These are phyloP conservation scores for Acromyrmex charruanus DNA, from an alignment of 1,140 invertebrate genomes.

Conservation along the genomic window DNA sequence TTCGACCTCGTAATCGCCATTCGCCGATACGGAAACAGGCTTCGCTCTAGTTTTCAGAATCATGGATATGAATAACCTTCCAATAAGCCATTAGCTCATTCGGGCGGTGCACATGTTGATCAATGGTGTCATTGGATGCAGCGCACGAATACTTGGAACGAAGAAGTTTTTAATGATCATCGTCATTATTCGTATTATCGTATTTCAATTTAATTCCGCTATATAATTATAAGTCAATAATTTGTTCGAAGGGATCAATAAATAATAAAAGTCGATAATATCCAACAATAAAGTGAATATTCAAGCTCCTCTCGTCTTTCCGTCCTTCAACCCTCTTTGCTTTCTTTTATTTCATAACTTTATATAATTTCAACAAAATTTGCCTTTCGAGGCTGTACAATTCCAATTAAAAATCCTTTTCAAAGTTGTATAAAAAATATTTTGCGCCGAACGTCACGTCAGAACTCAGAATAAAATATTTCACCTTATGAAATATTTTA, in stretches of 20 bases:
- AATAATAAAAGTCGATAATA: neutral
- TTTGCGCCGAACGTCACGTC: neutral
- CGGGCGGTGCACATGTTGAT: constrained; percentile 57
- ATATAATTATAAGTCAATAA: neutral
- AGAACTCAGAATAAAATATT: neutral
- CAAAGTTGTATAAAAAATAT: neutral
- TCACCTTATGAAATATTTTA: neutral
- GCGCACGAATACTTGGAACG: constrained; percentile 51
- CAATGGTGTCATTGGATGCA: constrained; percentile 57
- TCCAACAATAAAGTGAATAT: neutral
- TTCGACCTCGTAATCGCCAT: constrained; percentile 43
- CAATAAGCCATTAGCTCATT: constrained; percentile 50
- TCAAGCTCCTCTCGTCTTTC: neutral
- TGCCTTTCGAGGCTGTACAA: too few relatives aligned
- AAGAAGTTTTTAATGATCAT: constrained; percentile 41
- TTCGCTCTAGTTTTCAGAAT: constrained; percentile 65
- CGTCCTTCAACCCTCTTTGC: neutral
- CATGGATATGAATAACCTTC: constrained; percentile 59
- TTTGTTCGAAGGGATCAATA: neutral
- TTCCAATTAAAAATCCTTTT: too few relatives aligned
- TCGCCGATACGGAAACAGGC: constrained; percentile 62
- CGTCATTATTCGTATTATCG: neutral
- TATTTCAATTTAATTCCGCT: neutral
- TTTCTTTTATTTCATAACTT: neutral
- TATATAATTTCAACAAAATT: neutral